phyloP scores from a whole-genome alignment of 1,140 invertebrate genomes.

The Teleogryllus occipitalis region DNA sequence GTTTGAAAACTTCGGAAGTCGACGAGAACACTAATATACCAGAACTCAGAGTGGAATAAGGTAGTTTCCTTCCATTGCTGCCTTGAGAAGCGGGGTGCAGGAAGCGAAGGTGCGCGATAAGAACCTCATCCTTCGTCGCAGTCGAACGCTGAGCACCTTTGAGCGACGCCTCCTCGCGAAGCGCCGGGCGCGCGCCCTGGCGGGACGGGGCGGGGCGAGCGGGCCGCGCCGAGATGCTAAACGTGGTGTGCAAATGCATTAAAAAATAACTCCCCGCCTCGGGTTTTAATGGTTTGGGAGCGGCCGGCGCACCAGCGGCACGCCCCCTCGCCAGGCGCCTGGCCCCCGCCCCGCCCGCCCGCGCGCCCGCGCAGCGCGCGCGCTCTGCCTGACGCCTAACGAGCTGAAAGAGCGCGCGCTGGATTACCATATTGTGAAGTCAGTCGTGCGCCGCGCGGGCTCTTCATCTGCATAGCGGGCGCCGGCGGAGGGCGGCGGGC shows the following conservation, averaged over 20 bases:
- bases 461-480: conserved; percentile 12
- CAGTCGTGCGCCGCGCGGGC: not conserved
- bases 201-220: no score
- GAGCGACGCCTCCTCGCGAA: no score
- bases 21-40: no score
- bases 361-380: not conserved
- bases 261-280: not conserved
- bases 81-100: no score
- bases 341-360: not conserved
- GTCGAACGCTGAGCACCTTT: no score
- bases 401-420: not conserved
- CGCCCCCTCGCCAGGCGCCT: not conserved
- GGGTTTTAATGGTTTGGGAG: not conserved
- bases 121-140: no score
- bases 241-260: not conserved
- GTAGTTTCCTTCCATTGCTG: no score
- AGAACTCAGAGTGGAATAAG: no score
- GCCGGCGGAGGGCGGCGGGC: not conserved
- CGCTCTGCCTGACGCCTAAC: not conserved
- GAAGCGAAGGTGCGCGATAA: no score
- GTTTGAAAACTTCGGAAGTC: no score
- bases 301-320: not conserved
- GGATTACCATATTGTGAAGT: conserved; percentile 20
- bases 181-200: no score
- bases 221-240: not conserved